phyloP scores from a whole-genome alignment of 2,113 vertebrate genomes.

The Epinephelus fuscoguttatus region DNA sequence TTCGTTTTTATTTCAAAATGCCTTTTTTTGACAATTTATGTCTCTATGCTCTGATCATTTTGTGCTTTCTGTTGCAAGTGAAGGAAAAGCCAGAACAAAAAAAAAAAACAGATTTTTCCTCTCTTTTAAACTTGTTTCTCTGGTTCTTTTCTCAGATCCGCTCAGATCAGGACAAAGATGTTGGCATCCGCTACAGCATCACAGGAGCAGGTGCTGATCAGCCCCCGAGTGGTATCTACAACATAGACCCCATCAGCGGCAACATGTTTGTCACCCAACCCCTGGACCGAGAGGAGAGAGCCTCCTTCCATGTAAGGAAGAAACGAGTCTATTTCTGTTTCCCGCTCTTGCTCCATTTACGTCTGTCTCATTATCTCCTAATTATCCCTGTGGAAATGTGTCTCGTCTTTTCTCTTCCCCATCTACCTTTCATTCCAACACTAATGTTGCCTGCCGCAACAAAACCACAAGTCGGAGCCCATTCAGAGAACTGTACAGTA shows the following conservation, averaged over 20 bases:
- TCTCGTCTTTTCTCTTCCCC: background rate
- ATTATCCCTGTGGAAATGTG: conserved; percentile 46
- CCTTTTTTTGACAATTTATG: conserved; percentile 27
- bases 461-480: conserved; percentile 14
- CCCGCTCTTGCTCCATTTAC: conserved; percentile 19
- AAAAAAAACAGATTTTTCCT: background rate
- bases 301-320: conserved; percentile 94
- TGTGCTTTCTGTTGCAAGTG: conserved; percentile 12
- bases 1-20: conserved; percentile 25
- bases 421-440: conserved; percentile 43
- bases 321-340: conserved; percentile 14
- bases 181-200: conserved; percentile 97
- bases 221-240: conserved; percentile 96
- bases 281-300: conserved; percentile 95
- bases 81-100: background rate
- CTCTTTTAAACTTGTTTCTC: conserved; percentile 39
- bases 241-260: conserved; percentile 95
- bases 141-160: conserved; percentile 89
- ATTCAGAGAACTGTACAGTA: conserved; percentile 21
- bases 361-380: conserved; percentile 56
- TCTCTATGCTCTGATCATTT: conserved; percentile 27
- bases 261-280: conserved; percentile 97
- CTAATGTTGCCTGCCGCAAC: conserved; percentile 28
- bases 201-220: conserved; percentile 96
- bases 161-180: conserved; percentile 96